Evolutionary conservation across 2,113 vertebrate species (phyloP), one percentile per base, ranked within the genome.

Genomic region (Pterophyllum scalare): DNA sequence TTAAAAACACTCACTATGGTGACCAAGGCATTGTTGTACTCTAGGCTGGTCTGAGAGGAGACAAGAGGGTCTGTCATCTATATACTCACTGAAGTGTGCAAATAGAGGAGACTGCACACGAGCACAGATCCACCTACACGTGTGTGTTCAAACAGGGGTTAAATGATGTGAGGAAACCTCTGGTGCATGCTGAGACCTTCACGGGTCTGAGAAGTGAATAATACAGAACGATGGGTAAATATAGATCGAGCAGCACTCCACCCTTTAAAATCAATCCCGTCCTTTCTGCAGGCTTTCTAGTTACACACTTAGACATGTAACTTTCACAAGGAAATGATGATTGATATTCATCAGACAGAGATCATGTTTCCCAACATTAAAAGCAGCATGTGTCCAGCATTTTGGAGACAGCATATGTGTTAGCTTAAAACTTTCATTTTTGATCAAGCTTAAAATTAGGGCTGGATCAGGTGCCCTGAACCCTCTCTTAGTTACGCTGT

Each of bases 1-100:
- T 87, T 86, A 78, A 83, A 91, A 80, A 86, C 49, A 57, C 64
- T 94, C 77, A 78, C 87, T 88, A 84, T 91, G 82, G 90, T 76
- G 88, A 89, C 84, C 17, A 22, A 67, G 72, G 52, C 15, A 13
- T 60, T 60, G 62, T 43, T 74, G 81, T 79, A 64, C 35, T 74
- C 65, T n/a, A 12, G 49, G 57, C 3, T 7, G 49, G 56, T 80
- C 49, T 82, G 33, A 49, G 54, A 60, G 38, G 13, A 80, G 7
- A 35, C 52, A 56, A 20, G 9, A 75, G 59, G 80, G 31, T 49
- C 77, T 67, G 12, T 43, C 20, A 52, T 46, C 62, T 24, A 58
- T 33, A 75, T 0, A 13, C 46, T 64, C 35, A 11, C 60, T 49
- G 20, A 38, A 77, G 70, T 13, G 14, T 38, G 13, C 14, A 62